Percentiles rank a stretch among this genome's conserved stretches.
Evolutionary conservation across 2,797 vertebrate genomes (phyloP).

Genomic region (Alcedo atthis): DNA sequence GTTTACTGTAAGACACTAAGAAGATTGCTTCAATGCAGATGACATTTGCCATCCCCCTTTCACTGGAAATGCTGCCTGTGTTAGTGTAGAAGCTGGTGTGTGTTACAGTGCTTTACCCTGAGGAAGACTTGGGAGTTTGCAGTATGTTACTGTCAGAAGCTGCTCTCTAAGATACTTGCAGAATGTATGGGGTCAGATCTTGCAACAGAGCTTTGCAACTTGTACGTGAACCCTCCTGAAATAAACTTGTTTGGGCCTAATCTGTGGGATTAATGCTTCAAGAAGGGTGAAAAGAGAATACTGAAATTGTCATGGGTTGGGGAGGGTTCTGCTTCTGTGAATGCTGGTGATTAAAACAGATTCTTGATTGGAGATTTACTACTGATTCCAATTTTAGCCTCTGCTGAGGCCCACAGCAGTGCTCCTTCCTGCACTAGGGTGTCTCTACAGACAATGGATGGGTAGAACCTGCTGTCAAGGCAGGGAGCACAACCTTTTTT

Average conservation of each 20-base stretch:
- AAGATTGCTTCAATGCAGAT: neutral
- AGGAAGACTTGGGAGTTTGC: neutral
- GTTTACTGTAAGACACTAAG: neutral
- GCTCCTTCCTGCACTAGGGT: neutral
- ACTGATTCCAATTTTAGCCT: neutral
- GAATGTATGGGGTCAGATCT: neutral
- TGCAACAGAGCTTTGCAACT: neutral
- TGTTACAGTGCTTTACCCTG: neutral
- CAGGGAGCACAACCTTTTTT: neutral
- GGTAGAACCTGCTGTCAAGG: neutral
- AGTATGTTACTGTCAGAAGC: neutral
- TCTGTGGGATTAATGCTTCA: neutral
- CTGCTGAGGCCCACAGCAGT: neutral
- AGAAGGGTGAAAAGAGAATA: neutral
- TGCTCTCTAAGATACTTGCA: rapidly evolving
- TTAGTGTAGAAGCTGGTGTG: neutral
- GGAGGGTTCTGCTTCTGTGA: neutral
- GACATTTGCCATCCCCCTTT: neutral
- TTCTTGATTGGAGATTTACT: neutral
- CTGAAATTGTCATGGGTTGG: rapidly evolving
- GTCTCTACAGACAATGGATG: neutral
- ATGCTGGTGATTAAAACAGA: neutral
- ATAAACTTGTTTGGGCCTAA: neutral
- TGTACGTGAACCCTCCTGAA: neutral
- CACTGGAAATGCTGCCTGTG: neutral